These are phyloP conservation scores for Pycnonotus jocosus DNA, from an alignment of 2,113 vertebrate species.

Conservation along the genomic window DNA sequence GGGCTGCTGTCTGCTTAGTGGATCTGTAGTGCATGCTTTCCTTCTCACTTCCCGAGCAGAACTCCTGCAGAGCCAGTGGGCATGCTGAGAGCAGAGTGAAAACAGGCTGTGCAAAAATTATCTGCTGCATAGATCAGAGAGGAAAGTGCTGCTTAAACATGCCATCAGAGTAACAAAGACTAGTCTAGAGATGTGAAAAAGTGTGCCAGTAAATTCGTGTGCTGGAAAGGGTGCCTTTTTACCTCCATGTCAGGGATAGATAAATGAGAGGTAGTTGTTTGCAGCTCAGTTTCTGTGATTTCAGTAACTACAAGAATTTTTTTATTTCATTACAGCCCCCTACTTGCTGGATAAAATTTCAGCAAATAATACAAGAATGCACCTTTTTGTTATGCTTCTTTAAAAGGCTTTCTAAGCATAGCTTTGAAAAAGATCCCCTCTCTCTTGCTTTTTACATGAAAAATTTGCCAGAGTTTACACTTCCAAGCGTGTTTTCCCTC, in stretches of 20 bases:
- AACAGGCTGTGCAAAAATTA: constrained; percentile 18
- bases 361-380: not conserved
- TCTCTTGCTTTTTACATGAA: not conserved
- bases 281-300: not conserved
- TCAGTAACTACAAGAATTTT: not conserved
- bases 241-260: not conserved
- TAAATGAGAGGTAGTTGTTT: not conserved
- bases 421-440: not conserved
- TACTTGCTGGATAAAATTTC: not conserved
- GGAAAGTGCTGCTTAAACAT: not conserved
- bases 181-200: not conserved
- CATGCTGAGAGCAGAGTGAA: constrained; percentile 23
- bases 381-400: not conserved
- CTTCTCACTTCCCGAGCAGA: not conserved
- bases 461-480: not conserved
- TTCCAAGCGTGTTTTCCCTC: not conserved
- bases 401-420: not conserved
- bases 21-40: not conserved
- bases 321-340: not conserved
- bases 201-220: not conserved
- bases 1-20: not conserved
- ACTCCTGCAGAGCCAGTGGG: not conserved
- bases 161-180: not conserved
- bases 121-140: constrained; percentile 10
- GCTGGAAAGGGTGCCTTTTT: not conserved